Base-by-base conservation (phyloP, 2,888 invertebrate genomes). In the Platycnemis pennipes region DNA sequence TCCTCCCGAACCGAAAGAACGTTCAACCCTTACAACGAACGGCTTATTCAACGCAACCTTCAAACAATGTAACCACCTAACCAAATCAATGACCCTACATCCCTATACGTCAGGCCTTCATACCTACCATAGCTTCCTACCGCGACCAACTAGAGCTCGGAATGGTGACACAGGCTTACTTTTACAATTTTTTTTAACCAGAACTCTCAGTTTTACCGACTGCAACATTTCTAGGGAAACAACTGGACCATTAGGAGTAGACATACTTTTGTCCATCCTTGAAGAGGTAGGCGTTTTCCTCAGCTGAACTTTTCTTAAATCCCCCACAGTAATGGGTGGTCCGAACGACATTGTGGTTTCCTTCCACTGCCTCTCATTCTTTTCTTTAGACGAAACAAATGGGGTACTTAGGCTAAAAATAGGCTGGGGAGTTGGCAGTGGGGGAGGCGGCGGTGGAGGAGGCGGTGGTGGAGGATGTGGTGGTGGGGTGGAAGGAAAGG, bases 311-410 rank as follows among this genome's bases (percentile, higher is more conserved):
- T 96, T 96, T 49, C 96, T 94, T 89, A 96, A 95, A 95, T 96
- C 96, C 49, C 96, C 96, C 13, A 96, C 96, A 11, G 96, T 96
- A 56, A 96, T 96, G n/a, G 95, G 46, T 3, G 96, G 96, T 94
- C 96, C 95, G 49, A 94, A 16, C 88, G 26, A 11, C n/a, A 26
- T n/a, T 26, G 3, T 37, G 13, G 19, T n/a, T n/a, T 8, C 44
- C 44, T 91, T 91, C n/a, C n/a, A n/a, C 44, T 91, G 91, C n/a
- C 45, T 91, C 4, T 56, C 44, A 26, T 45, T 91, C 42, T 44
- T 91, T 1, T 26, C 63, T 91, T 37, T 91, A 13, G 63, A 19
- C n/a, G 45, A 63, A 44, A 26, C 44, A 44, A 44, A 19, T 19
- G 42, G 91, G 5, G 37, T 91, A 56, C 44, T 44, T 13, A 16